Base-by-base conservation (phyloP, 2,888 invertebrate genomes). In the Hypercompe scribonia region DNA sequence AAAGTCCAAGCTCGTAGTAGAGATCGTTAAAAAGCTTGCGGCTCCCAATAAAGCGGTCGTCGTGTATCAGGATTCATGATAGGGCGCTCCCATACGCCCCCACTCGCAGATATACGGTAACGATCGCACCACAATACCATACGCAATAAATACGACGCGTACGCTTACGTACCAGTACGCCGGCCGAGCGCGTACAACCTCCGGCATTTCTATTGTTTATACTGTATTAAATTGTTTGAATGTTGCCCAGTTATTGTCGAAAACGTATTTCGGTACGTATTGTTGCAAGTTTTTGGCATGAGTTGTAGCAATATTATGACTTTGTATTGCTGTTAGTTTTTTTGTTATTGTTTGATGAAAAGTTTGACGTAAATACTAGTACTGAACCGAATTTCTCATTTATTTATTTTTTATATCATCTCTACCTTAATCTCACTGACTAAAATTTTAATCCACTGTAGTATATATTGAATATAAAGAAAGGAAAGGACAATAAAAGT, bases 141-240 rank as follows among this genome's bases (percentile, higher is more conserved):
- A 92, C 90, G 90, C 94, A 91, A 95, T 95, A 95, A 95, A 95
- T 95, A 95, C 91, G 89, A 89, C 88, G 89, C 89, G 90, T 93
- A 93, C 92, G 89, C 88, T 90, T 90, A 91, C 91, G 92, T 91
- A 92, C 91, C 91, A 92, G 80, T 71, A 75, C 79, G 80, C 78
- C 66, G 69, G 69, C 65, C 76, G 68, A 69, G 76, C 76, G 76
- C 70, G 73, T 76, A 92, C 91, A 89, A 87, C 86, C 86, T 86
- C 88, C 91, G 86, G 92, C 92, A 92, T 94, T 94, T 89, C 93
- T 94, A 95, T 95, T 95, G 95, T 95, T 95, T 95, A 95, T 94
- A 89, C 88, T 86, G 91, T 91, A 95, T 95, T 95, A 94, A 95
- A 95, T 95, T 95, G 95, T 92, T 94, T 91, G 92, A 95, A 95